Conservation (phyloP, 2,113 vertebrate genomes). For the Corythornis madagascariensis region DNA sequence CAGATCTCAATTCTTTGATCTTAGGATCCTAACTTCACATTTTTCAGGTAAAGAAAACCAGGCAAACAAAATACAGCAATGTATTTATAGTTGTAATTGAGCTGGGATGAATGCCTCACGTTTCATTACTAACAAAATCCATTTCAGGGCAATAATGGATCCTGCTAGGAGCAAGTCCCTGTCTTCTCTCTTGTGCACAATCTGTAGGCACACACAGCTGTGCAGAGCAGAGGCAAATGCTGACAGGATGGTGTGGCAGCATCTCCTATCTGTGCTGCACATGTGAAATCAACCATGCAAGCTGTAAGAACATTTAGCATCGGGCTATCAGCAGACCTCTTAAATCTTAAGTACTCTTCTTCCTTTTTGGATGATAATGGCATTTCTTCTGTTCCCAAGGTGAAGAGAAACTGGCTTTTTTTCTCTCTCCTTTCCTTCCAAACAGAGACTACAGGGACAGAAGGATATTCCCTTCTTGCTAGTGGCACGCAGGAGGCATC, state of each 20-base stretch:
- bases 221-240: not conserved
- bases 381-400: not conserved
- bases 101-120: slow-evolving; percentile 12
- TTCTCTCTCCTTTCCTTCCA: not conserved
- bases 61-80: not conserved
- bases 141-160: not conserved
- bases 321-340: not conserved
- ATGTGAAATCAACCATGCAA: not conserved
- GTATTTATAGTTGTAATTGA: slow-evolving; percentile 19
- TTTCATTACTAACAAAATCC: slow-evolving; percentile 33
- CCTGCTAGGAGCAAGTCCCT: not conserved
- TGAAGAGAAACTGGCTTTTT: not conserved
- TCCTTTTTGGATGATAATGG: not conserved
- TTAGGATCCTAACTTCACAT: not conserved
- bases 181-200: not conserved
- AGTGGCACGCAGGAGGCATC: not conserved
- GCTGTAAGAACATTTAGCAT: not conserved
- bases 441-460: not conserved
- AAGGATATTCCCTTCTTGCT: not conserved
- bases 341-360: not conserved
- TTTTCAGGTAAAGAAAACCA: not conserved
- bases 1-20: not conserved
- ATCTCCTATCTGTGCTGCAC: not conserved
- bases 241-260: not conserved
- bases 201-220: not conserved